These are phyloP conservation scores for Tinea semifulvella DNA, from an alignment of 2,888 invertebrate genomes.

Conservation along the genomic window DNA sequence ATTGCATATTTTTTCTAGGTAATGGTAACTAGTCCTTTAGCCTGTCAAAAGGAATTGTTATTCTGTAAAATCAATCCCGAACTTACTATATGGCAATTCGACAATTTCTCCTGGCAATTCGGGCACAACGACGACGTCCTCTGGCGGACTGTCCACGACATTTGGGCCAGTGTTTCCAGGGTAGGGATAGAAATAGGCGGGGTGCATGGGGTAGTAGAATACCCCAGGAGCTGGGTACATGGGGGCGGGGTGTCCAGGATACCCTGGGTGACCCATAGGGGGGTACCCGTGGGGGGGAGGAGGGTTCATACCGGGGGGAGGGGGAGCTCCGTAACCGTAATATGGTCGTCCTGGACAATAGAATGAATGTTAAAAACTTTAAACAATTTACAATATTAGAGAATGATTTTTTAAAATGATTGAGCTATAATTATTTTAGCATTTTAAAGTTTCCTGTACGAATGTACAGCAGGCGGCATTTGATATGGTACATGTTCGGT, in stretches of 20 bases:
- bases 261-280: constrained; percentile 10
- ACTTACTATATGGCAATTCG: constrained; percentile 63
- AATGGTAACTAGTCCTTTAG: background rate
- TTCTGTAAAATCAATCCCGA: too few species aligned
- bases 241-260: constrained; percentile 26
- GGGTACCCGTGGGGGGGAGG: constrained; percentile 26
- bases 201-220: constrained; percentile 49
- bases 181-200: constrained; percentile 46
- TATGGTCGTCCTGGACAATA: constrained; percentile 46
- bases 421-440: too few species aligned
- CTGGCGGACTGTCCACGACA: constrained; percentile 35
- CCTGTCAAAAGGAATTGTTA: constrained; percentile 9
- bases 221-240: constrained; percentile 35
- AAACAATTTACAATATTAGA: too few species aligned
- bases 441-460: too few species aligned
- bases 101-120: constrained; percentile 57
- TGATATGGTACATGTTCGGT: too few species aligned
- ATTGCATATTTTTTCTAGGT: too few species aligned
- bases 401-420: too few species aligned
- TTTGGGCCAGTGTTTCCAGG: constrained; percentile 16
- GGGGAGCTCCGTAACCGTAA: constrained; percentile 46
- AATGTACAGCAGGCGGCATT: too few species aligned
- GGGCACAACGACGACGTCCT: constrained; percentile 34
- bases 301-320: constrained; percentile 25
- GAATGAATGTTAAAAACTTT: too few species aligned